A percentile compares a stretch with the other conserved stretches of the same genome.
Conservation (phyloP, 2,888 invertebrate species). For the Lasioglossum lativentre region DNA sequence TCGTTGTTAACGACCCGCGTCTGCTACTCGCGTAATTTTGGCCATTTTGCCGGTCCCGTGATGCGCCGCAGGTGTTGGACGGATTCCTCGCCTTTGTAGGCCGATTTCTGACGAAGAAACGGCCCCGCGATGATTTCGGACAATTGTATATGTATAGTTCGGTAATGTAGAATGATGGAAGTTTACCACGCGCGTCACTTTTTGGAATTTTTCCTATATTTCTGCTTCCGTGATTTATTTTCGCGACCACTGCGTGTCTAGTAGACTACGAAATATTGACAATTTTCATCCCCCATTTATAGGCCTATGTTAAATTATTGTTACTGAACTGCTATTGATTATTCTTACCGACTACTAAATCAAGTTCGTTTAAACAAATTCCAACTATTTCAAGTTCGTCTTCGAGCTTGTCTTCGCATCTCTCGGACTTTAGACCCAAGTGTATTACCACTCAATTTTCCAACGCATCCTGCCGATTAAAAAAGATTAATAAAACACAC, state of each 20-base stretch:
- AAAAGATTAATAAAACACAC: neutral
- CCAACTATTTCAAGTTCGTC: too few species aligned
- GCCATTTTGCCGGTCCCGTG: neutral
- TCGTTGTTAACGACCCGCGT: conserved; percentile 36
- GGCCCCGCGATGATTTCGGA: neutral
- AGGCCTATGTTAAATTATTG: too few species aligned
- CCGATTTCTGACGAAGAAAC: neutral
- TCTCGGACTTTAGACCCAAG: neutral
- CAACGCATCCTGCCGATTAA: neutral
- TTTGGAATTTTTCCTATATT: neutral
- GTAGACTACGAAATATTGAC: too few species aligned
- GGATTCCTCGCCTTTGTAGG: neutral
- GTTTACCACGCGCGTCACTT: neutral
- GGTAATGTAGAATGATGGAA: neutral
- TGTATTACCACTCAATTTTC: neutral
- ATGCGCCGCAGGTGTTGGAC: neutral
- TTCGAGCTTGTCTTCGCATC: too few species aligned
- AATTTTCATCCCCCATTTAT: too few species aligned
- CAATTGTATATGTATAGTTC: neutral
- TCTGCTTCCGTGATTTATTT: too few species aligned
- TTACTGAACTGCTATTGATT: too few species aligned
- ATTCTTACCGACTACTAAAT: too few species aligned
- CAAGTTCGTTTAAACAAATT: neutral
- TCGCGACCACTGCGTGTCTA: too few species aligned
- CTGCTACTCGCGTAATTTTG: neutral